Conservation (phyloP, 2,797 vertebrate genomes). For the Malacoraja senta region DNA sequence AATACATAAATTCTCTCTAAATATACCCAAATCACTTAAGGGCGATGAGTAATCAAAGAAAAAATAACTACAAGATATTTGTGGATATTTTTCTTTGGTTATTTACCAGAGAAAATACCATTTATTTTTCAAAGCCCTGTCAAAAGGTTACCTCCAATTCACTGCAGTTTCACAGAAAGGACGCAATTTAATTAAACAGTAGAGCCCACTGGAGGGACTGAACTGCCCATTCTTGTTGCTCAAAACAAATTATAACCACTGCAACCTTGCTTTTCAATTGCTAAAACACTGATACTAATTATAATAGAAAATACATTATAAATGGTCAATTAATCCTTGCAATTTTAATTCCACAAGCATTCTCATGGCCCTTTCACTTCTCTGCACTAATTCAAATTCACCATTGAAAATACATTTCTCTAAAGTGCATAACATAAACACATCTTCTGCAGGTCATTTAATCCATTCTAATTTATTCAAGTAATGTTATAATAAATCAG, state of each 20-base stretch:
- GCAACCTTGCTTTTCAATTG: conserved; percentile 13
- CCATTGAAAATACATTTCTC: not conserved
- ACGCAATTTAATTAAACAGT: not conserved
- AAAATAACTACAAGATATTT: conserved; percentile 14
- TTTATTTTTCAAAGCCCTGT: not conserved
- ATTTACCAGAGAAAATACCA: conserved; percentile 20
- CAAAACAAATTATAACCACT: not conserved
- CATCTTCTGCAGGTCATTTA: not conserved
- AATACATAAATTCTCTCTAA: not conserved
- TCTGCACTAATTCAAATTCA: not conserved
- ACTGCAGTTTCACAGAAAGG: not conserved
- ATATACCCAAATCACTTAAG: not conserved
- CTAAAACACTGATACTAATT: not conserved
- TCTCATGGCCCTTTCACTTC: not conserved
- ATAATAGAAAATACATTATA: not conserved
- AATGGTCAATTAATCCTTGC: not conserved
- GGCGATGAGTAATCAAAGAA: not conserved
- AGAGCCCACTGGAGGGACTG: not conserved
- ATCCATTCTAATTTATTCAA: not conserved
- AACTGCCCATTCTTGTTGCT: not conserved
- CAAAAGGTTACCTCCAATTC: not conserved
- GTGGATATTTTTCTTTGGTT: conserved; percentile 9
- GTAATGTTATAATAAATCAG: not conserved
- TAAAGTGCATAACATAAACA: not conserved
- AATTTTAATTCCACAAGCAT: conserved; percentile 6